phyloP scores from a whole-genome alignment of 2,888 invertebrate genomes.

The Mimachlamys varia region DNA sequence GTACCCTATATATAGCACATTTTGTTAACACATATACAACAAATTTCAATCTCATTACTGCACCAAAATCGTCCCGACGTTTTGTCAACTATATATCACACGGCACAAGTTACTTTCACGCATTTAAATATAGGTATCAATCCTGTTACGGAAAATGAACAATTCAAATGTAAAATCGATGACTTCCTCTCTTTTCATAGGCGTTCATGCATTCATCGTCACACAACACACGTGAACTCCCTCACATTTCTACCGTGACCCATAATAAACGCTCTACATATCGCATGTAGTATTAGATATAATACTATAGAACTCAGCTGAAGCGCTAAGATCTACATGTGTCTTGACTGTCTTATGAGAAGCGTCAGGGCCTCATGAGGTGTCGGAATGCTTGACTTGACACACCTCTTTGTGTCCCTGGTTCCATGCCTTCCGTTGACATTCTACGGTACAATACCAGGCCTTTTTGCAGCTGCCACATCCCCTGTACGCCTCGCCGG shows the following conservation, averaged over 20 bases:
- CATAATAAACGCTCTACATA: too few species aligned
- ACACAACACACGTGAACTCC: too few species aligned
- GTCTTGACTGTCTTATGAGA: background rate
- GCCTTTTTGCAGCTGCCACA: constrained; percentile 74
- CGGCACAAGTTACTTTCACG: background rate
- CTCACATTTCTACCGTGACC: too few species aligned
- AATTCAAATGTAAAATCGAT: too few species aligned
- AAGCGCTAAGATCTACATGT: background rate
- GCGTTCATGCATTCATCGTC: too few species aligned
- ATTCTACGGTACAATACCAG: constrained; percentile 74
- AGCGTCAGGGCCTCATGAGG: background rate
- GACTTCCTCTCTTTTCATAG: too few species aligned
- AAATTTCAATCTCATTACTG: background rate
- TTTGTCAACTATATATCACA: background rate
- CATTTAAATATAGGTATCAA: too few species aligned
- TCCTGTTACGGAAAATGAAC: too few species aligned
- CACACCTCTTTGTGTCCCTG: constrained; percentile 74
- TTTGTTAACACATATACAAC: background rate
- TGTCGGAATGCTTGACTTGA: constrained; percentile 62
- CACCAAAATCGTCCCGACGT: background rate
- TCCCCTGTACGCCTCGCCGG: constrained; percentile 67
- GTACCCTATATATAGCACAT: background rate
- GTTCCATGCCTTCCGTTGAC: constrained; percentile 73
- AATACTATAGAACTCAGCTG: background rate
- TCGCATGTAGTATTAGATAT: too few species aligned